phyloP scores from a whole-genome alignment of 2,797 vertebrate species.

The Ptychobarbus kaznakovi region DNA sequence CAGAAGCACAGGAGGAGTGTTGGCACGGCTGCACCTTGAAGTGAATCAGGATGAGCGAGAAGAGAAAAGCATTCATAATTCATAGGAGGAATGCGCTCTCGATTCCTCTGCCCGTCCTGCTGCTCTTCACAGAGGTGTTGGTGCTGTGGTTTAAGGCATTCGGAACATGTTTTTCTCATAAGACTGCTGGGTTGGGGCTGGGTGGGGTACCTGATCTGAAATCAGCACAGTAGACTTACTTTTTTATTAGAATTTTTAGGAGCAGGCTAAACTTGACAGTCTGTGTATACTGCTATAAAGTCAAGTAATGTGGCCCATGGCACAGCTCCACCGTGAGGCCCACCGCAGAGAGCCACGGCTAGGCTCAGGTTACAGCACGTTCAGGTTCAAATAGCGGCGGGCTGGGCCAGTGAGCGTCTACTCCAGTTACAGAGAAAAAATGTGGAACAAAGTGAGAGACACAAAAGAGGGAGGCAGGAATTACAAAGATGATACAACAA shows the following conservation, averaged over 20 bases:
- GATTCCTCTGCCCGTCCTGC: constrained; percentile 68
- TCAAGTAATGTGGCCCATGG: constrained; percentile 30
- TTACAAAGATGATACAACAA: constrained; percentile 46
- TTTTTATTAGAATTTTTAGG: constrained; percentile 6
- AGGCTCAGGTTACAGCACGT: constrained; percentile 58
- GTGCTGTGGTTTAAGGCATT: constrained; percentile 18
- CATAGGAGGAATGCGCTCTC: constrained; percentile 71
- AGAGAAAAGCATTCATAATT: constrained; percentile 70
- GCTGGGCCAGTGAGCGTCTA: constrained; percentile 30
- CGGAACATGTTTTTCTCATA: constrained; percentile 52
- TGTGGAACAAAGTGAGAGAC: constrained; percentile 58
- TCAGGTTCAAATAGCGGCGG: constrained; percentile 44
- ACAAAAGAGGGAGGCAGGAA: constrained; percentile 13
- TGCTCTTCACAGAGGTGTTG: constrained; percentile 59
- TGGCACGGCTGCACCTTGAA: constrained; percentile 62
- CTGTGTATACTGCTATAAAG: constrained; percentile 38
- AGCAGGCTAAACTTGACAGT: constrained; percentile 58
- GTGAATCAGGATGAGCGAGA: constrained; percentile 53
- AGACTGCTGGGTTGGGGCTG: not conserved
- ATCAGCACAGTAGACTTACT: constrained; percentile 34
- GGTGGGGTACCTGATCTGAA: constrained; percentile 22
- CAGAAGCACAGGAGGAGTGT: not conserved
- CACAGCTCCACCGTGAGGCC: constrained; percentile 38
- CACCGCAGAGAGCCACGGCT: constrained; percentile 26
- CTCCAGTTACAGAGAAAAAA: constrained; percentile 58